Percentiles rank a stretch among this genome's conserved stretches.
Evolutionary conservation across 2,797 vertebrate genomes (phyloP).

Genomic region (Morelia viridis): DNA sequence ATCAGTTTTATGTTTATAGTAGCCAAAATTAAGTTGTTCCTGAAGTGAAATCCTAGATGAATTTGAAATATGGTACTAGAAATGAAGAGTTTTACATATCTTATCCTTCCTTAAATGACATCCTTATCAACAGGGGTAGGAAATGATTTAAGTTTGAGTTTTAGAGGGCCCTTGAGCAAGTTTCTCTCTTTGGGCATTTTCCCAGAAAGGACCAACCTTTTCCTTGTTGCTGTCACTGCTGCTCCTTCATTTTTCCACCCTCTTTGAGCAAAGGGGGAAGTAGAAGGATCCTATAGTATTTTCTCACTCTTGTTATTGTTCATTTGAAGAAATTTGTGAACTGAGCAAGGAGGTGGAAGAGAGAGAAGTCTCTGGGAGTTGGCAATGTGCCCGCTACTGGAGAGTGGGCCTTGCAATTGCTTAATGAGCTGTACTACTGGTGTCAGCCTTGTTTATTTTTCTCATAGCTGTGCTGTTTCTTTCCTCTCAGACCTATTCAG

Average conservation of each 20-base stretch:
- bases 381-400: background rate
- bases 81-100: background rate
- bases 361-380: background rate
- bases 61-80: background rate
- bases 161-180: background rate
- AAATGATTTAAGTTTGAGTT: background rate
- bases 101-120: background rate
- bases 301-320: background rate
- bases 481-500: constrained; percentile 86
- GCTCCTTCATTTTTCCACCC: background rate
- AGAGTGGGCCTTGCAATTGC: background rate
- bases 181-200: background rate
- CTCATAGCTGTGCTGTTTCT: background rate
- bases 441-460: background rate
- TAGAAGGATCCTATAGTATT: background rate
- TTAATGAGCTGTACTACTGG: background rate
- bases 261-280: background rate
- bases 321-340: background rate
- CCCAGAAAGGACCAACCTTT: background rate
- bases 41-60: background rate
- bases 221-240: background rate
- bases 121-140: background rate
- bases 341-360: background rate
- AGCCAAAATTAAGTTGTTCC: background rate
- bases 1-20: too few species aligned